Evolutionary conservation across 2,113 vertebrate genomes (phyloP), one percentile per base, ranked within the genome.

Genomic region (Gambusia holbrooki): DNA sequence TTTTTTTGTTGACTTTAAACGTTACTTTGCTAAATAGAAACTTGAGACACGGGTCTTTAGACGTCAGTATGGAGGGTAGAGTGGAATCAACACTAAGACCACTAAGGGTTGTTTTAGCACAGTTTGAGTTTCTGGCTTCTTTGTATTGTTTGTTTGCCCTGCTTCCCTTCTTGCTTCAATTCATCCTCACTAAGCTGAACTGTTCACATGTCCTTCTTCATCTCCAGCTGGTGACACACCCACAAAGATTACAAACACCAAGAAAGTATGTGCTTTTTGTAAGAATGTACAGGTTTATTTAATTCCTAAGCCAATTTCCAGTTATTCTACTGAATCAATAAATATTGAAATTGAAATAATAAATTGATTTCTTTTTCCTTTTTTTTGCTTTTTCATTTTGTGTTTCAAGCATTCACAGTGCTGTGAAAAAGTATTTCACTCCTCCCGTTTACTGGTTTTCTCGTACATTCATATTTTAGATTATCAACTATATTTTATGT

Each of bases 1-100:
- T 85, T 8, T 35, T 93, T 25, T 93, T 89, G 87, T 37, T 93
- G 32, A 85, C 33, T 62, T 73, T 74, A 9, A 85, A 35, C 5
- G 77, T 68, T 71, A 51, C 77, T 45, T 82, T 88, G 54, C 62
- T 79, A 9, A 66, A 74, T 27, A 90, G 79, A 30, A 84, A 60
- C 2, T 51, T 81, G 37, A 81, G 83, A 72, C 40, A 75, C 12
- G 84, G 86, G 35, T 78, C 82, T 66, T 84, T 85, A 66, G 79
- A 83, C 9, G 15, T 88, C 0, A 69, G 86, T 73, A 28, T 79
- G 61, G 88, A 82, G 15, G 76, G 51, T 45, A n/a, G n/a, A 30
- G 29, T 82, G 13, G 84, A 86, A 37, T 87, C 86, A 48, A 28
- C 73, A 25, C 17, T 80, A 13, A 85, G 68, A 51, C 84, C 66